A percentile compares a stretch with the other conserved stretches of the same genome.
Evolutionary conservation across 2,113 vertebrate genomes (phyloP).

Genomic region (Probosciger aterrimus): DNA sequence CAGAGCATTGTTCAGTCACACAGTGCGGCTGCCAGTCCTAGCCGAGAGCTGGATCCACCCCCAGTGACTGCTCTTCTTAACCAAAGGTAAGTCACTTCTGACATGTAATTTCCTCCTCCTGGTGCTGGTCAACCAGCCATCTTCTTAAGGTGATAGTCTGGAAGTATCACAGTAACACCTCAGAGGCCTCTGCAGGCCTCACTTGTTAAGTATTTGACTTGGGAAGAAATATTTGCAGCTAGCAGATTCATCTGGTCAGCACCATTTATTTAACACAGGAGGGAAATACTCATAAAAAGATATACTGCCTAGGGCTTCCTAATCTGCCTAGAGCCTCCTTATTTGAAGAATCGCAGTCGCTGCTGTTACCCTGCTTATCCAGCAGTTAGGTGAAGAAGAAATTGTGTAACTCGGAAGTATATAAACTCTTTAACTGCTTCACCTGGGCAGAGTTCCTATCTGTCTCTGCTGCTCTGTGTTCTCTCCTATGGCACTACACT

Average conservation of each 20-base stretch:
- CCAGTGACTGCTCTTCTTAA: background rate
- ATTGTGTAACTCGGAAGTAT: too few relatives aligned
- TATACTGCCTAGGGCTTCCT: background rate
- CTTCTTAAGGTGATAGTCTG: background rate
- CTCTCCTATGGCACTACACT: background rate
- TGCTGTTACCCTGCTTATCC: background rate
- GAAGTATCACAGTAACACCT: background rate
- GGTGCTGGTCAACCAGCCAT: background rate
- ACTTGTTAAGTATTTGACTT: background rate
- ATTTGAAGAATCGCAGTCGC: background rate
- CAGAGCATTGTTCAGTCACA: accelerated
- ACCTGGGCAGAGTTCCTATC: background rate
- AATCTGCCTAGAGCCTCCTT: background rate
- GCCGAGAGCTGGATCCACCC: background rate
- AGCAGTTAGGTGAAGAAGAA: background rate
- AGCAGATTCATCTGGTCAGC: background rate
- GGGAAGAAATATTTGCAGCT: background rate
- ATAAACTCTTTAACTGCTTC: background rate
- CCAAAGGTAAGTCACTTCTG: background rate
- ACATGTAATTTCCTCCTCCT: background rate
- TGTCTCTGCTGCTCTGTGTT: background rate
- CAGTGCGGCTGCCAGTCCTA: background rate
- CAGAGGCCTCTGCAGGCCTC: background rate
- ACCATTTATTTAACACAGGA: background rate
- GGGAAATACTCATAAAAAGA: background rate